phyloP scores from a whole-genome alignment of 53 echinoderm and acorn worm species.

The Mesocentrotus franciscanus region DNA sequence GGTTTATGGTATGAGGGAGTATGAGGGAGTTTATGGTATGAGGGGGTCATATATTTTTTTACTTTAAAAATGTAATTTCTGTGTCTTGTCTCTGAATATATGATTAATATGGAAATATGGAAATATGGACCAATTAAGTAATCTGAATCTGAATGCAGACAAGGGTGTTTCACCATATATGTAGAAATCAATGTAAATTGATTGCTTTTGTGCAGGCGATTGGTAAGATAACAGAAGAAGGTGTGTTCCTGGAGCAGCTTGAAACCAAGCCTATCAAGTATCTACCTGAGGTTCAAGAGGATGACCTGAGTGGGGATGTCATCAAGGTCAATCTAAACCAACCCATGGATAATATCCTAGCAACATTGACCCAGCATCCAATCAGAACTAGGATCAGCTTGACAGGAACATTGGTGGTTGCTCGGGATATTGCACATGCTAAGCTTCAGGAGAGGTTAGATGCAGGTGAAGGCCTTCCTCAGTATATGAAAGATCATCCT shows the following conservation, averaged over 20 bases:
- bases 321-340: constrained; percentile 95
- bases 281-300: constrained; percentile 84
- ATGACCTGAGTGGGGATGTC: constrained; percentile 84
- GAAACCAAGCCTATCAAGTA: constrained; percentile 95
- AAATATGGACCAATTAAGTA: too few species aligned
- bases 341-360: constrained; percentile 85
- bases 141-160: too few species aligned
- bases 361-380: constrained; percentile 78
- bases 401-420: constrained; percentile 92
- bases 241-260: constrained; percentile 96
- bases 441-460: constrained; percentile 92
- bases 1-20: background rate
- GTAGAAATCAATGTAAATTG: background rate
- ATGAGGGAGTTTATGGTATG: too few species aligned
- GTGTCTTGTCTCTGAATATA: background rate
- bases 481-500: constrained; percentile 97
- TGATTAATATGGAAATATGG: background rate
- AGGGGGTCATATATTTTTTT: background rate
- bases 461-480: constrained; percentile 85
- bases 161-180: background rate
- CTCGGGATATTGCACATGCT: constrained; percentile 96
- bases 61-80: background rate
- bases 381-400: constrained; percentile 82
- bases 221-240: constrained; percentile 95
- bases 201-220: constrained; percentile 72